Percentiles rank a stretch among this genome's conserved stretches.
Conservation (phyloP, 2,797 vertebrate species). For the Muscicapa comitata region DNA sequence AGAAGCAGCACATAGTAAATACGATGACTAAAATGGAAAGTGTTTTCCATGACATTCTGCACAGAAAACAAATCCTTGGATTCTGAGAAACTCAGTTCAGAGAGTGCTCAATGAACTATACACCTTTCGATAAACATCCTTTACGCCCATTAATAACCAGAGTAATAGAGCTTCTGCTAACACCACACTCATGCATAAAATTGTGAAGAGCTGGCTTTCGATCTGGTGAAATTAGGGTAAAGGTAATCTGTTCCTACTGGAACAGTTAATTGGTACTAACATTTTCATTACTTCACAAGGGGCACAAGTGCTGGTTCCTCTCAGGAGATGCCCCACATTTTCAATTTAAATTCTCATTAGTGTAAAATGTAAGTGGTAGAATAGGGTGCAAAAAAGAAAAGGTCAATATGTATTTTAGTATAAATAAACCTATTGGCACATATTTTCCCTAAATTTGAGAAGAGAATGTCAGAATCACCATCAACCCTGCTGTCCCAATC, state of each 20-base stretch:
- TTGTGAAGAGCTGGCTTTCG: not conserved
- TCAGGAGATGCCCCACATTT: not conserved
- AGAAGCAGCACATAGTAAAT: constrained; percentile 27
- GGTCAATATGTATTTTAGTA: not conserved
- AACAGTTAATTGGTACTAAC: not conserved
- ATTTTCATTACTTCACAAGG: not conserved
- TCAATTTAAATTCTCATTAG: not conserved
- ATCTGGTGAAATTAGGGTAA: constrained; percentile 4
- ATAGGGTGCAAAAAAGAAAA: not conserved
- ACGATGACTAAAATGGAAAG: constrained; percentile 28
- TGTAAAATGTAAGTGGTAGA: not conserved
- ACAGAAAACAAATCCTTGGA: not conserved
- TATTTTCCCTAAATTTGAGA: not conserved
- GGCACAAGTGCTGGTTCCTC: not conserved
- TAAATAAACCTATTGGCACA: not conserved
- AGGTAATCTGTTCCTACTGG: not conserved
- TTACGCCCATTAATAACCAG: constrained; percentile 9
- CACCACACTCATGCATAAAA: not conserved
- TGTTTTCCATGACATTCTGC: constrained; percentile 6
- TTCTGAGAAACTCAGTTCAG: constrained; percentile 47
- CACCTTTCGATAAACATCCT: constrained; percentile 15
- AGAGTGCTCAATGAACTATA: not conserved
- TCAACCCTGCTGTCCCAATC: not conserved
- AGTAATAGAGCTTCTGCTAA: constrained; percentile 5
- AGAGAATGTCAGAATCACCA: not conserved